A percentile compares a stretch with the other conserved stretches of the same genome.
phyloP scores from a whole-genome alignment of 2,888 invertebrate genomes.

The Andrena marginata region DNA sequence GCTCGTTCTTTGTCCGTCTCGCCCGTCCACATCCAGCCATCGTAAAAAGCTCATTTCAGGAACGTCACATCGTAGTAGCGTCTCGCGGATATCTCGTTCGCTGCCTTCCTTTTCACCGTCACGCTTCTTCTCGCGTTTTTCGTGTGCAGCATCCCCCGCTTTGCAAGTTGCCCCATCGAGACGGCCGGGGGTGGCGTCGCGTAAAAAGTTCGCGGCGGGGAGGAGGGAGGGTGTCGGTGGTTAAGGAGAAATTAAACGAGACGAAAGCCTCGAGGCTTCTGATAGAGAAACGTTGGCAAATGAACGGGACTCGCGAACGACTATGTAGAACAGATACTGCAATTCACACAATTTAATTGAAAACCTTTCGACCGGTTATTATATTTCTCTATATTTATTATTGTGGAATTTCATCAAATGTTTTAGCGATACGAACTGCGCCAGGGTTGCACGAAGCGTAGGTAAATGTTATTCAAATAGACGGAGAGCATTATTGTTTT shows the following conservation, averaged over 20 bases:
- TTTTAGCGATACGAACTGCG: background rate
- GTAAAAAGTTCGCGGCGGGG: background rate
- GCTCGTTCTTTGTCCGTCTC: constrained; percentile 39
- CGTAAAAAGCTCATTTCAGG: constrained; percentile 66
- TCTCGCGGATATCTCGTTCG: constrained; percentile 47
- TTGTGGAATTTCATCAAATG: background rate
- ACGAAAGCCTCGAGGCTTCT: background rate
- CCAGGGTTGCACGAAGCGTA: too few relatives aligned
- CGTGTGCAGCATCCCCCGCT: constrained; percentile 6
- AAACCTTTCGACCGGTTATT: too few relatives aligned
- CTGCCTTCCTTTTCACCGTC: constrained; percentile 9
- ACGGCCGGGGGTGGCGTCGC: background rate
- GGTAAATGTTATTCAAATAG: constrained; percentile 8
- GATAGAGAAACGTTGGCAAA: background rate
- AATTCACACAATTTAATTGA: background rate
- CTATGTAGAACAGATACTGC: background rate
- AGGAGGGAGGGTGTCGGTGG: background rate
- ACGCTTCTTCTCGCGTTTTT: background rate
- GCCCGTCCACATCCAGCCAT: constrained; percentile 44
- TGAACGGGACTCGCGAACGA: background rate
- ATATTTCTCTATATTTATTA: background rate
- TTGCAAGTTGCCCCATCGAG: background rate
- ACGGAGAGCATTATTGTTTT: background rate
- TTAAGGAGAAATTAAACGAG: constrained; percentile 14
- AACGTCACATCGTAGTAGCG: constrained; percentile 51